Percentiles rank a stretch among this genome's conserved stretches.
These are phyloP conservation scores for Bugulina stolonifera DNA, from an alignment of 2,888 invertebrate species.

Conservation along the genomic window DNA sequence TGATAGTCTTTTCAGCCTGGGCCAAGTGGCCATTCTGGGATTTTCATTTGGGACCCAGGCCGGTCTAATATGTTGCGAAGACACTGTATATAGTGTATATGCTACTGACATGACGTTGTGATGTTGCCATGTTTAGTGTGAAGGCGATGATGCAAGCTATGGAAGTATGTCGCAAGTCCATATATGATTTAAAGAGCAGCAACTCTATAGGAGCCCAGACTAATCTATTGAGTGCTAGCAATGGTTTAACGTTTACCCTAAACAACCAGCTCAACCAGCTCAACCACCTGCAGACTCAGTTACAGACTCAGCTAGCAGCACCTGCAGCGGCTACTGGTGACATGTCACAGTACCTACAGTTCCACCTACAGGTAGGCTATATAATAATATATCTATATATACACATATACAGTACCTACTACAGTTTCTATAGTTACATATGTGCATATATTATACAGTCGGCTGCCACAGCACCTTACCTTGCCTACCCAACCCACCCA, in stretches of 20 bases:
- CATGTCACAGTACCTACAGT: conserved; percentile 57
- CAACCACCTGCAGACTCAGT: conserved; percentile 61
- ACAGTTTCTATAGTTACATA: no score
- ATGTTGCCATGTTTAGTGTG: conserved; percentile 60
- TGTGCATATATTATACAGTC: neutral
- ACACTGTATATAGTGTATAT: no score
- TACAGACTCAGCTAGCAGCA: conserved; percentile 45
- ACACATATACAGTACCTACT: no score
- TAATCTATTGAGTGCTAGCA: conserved; percentile 63
- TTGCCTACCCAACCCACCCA: conserved; percentile 2
- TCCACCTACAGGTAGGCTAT: conserved; percentile 64
- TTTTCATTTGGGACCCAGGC: no score
- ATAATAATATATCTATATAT: no score
- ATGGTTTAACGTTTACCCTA: conserved; percentile 85
- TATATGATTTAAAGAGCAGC: conserved; percentile 44
- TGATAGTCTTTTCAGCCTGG: no score
- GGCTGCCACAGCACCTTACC: conserved; percentile 7
- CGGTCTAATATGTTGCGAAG: no score
- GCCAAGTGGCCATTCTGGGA: no score
- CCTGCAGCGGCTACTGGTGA: neutral
- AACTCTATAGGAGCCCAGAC: conserved; percentile 42
- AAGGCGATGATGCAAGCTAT: conserved; percentile 97
- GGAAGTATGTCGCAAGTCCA: conserved; percentile 66
- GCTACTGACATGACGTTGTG: no score
- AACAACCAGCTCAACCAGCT: conserved; percentile 62